Evolutionary conservation across 30 jellyfish, hydroid and myxozoan species (phyloP).

Genomic region (Aurelia sp.): DNA sequence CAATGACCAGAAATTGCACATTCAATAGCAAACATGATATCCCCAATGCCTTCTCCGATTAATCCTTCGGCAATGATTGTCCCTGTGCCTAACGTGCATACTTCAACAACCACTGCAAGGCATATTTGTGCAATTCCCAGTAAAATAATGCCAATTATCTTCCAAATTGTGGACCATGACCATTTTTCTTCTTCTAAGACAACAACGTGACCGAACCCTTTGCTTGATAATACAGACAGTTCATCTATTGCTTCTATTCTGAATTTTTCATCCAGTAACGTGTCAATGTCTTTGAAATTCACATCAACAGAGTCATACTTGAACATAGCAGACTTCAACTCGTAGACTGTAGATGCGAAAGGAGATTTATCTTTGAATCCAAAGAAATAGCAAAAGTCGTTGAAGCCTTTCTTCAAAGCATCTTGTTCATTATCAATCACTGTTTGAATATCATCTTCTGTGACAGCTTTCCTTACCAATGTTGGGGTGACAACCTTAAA

Average conservation of each 20-base stretch:
- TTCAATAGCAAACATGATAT: conserved; percentile 44
- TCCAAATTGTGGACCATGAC: conserved; percentile 1
- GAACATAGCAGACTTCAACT: background rate
- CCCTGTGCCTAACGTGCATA: conserved; percentile 25
- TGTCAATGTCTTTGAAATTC: conserved; percentile 9
- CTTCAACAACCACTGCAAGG: conserved; percentile 24
- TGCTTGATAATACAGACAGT: background rate
- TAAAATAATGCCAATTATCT: conserved; percentile 8
- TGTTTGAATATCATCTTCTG: conserved; percentile 1
- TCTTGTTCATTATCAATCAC: conserved; percentile 17
- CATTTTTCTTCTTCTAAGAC: conserved; percentile 1
- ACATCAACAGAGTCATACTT: conserved; percentile 10
- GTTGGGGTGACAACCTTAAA: conserved; percentile 4
- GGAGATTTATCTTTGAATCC: background rate
- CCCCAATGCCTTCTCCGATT: conserved; percentile 50
- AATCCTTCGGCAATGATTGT: conserved; percentile 39
- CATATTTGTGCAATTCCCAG: conserved; percentile 44
- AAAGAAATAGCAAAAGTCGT: background rate
- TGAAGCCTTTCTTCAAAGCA: background rate
- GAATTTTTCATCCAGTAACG: conserved; percentile 1
- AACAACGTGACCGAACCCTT: conserved; percentile 9
- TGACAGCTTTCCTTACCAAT: background rate
- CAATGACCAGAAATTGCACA: conserved; percentile 30
- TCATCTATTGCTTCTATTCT: conserved; percentile 6
- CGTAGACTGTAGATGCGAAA: conserved; percentile 3